These are phyloP conservation scores for Pseudomyrmex cubaensis DNA, from an alignment of 1,140 invertebrate species.

Conservation along the genomic window DNA sequence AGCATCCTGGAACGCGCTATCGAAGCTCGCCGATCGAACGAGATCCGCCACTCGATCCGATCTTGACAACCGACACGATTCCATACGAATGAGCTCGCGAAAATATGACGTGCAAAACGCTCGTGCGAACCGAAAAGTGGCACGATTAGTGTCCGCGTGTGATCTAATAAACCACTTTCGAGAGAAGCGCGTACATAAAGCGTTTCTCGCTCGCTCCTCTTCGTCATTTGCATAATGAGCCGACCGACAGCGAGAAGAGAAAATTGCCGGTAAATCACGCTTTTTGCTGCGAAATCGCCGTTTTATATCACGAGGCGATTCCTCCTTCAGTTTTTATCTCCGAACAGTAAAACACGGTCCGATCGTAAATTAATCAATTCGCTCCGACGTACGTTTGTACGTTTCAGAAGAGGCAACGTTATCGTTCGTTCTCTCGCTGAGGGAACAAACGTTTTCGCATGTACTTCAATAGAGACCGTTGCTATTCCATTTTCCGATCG, in stretches of 20 bases:
- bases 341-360: background rate
- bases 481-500: background rate
- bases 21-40: background rate
- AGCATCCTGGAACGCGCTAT: background rate
- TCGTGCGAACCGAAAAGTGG: constrained; percentile 47
- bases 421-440: no score
- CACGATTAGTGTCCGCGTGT: constrained; percentile 54
- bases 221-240: constrained; percentile 60
- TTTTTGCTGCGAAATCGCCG: background rate
- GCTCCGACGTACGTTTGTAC: no score
- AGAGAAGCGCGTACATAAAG: constrained; percentile 28
- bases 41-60: background rate
- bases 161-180: constrained; percentile 71
- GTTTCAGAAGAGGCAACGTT: no score
- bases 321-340: background rate
- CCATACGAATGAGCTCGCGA: constrained; percentile 14
- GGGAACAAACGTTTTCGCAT: no score
- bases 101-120: constrained; percentile 32
- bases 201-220: constrained; percentile 32
- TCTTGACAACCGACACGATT: constrained; percentile 20
- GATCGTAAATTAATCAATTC: constrained; percentile 1
- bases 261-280: constrained; percentile 38
- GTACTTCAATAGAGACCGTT: no score
- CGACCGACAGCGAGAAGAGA: constrained; percentile 43
- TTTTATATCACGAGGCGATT: background rate